Conservation (phyloP, 2,888 invertebrate genomes). For the Philonicus albiceps region DNA sequence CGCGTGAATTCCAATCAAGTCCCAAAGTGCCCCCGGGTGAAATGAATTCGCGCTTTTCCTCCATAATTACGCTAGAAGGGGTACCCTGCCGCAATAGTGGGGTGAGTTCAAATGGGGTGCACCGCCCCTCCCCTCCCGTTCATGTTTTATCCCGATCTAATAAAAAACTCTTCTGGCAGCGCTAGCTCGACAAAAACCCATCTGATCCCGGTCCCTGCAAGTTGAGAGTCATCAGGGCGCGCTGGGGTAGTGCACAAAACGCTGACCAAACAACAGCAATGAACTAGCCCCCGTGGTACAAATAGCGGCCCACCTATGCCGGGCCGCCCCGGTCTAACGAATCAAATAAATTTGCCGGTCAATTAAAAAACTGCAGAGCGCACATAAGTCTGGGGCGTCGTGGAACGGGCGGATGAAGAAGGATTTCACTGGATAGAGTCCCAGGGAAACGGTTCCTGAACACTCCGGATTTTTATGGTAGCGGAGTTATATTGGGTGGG, state of each 20-base stretch:
- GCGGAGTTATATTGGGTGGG: background rate
- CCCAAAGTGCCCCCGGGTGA: background rate
- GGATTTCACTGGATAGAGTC: background rate
- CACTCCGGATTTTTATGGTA: constrained; percentile 26
- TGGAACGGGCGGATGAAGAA: constrained; percentile 3
- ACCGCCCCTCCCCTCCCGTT: too few relatives aligned
- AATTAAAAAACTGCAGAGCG: constrained; percentile 63
- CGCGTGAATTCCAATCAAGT: constrained; percentile 22
- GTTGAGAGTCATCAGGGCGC: constrained; percentile 33
- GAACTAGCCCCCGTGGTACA: constrained; percentile 23
- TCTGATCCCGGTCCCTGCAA: constrained; percentile 7
- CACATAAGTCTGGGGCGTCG: constrained; percentile 46
- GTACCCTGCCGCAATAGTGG: background rate
- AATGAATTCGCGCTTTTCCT: constrained; percentile 33
- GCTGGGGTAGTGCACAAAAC: constrained; percentile 31
- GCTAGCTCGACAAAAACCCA: constrained; percentile 39
- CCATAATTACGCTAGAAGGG: constrained; percentile 19
- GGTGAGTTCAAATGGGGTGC: background rate
- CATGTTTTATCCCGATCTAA: constrained; percentile 33
- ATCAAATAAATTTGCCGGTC: constrained; percentile 64
- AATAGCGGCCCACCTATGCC: constrained; percentile 30
- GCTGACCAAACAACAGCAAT: constrained; percentile 44
- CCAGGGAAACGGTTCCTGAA: background rate
- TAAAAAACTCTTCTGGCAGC: constrained; percentile 37
- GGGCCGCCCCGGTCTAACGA: constrained; percentile 56